Evolutionary conservation across 2,888 invertebrate species (phyloP).

Genomic region (Eurytoma californica): DNA sequence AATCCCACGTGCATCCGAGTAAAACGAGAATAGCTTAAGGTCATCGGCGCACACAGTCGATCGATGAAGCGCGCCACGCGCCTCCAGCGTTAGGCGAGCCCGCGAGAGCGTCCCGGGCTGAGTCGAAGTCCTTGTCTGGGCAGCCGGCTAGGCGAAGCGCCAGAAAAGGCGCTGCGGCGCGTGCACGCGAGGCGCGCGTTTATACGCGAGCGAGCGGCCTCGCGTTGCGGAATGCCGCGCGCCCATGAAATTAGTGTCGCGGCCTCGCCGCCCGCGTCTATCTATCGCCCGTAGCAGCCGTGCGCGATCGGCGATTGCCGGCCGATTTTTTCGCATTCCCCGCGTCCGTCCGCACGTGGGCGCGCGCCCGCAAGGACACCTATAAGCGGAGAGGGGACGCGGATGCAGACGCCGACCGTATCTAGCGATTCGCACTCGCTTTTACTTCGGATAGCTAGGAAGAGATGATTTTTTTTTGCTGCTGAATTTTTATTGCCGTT

Average conservation of each 20-base stretch:
- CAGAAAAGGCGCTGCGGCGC: not conserved
- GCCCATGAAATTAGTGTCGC: conserved; percentile 64
- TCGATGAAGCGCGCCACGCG: no score
- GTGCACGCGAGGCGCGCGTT: not conserved
- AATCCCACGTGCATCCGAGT: no score
- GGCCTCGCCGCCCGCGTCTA: conserved; percentile 29
- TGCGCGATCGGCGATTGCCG: conserved; percentile 34
- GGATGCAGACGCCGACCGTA: not conserved
- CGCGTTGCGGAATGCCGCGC: conserved; percentile 62
- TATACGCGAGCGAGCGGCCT: conserved; percentile 24
- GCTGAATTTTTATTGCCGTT: no score
- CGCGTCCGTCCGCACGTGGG: conserved; percentile 27
- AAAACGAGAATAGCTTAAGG: no score
- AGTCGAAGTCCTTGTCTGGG: no score
- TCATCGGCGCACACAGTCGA: no score
- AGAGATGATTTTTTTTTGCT: no score
- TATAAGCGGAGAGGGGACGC: conserved; percentile 22
- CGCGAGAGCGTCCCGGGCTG: no score
- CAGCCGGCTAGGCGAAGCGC: no score
- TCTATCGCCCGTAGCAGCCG: conserved; percentile 20
- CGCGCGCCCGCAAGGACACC: conserved; percentile 33
- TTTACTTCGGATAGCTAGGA: no score
- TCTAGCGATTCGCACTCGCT: no score
- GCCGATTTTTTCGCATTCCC: conserved; percentile 49
- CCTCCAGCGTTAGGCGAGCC: no score